Evolutionary conservation across 2,888 invertebrate genomes (phyloP).

Genomic region (Bellardia pandia): DNA sequence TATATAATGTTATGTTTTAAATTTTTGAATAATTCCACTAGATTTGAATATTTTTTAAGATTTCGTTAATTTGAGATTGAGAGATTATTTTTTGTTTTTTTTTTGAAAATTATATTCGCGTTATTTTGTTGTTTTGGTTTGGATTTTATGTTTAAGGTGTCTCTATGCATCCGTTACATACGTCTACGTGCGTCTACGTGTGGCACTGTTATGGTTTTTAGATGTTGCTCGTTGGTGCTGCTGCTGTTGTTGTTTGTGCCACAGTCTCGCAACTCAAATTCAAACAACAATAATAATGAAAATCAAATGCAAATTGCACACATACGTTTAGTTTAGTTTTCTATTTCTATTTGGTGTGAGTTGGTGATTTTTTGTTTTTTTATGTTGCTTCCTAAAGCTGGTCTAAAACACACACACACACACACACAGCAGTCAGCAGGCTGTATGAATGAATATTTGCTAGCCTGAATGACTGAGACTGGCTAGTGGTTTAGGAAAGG

Average conservation of each 20-base stretch:
- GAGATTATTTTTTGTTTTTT: conserved; percentile 30
- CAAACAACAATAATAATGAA: conserved; percentile 65
- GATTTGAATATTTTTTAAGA: background rate
- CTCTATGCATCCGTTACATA: conserved; percentile 76
- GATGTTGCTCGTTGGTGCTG: conserved; percentile 64
- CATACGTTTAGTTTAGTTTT: conserved; percentile 46
- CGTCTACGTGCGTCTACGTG: conserved; percentile 83
- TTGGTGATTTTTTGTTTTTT: conserved; percentile 34
- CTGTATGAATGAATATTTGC: conserved; percentile 44
- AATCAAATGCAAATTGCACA: conserved; percentile 74
- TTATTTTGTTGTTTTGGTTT: conserved; percentile 49
- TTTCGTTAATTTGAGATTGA: conserved; percentile 20
- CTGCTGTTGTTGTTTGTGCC: conserved; percentile 55
- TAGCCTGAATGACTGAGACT: conserved; percentile 42
- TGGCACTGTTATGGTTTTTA: conserved; percentile 83
- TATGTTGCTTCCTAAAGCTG: conserved; percentile 5
- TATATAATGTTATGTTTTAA: background rate
- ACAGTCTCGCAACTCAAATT: conserved; percentile 54
- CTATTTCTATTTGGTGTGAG: conserved; percentile 44
- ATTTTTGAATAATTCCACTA: conserved; percentile 34
- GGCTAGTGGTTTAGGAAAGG: conserved; percentile 39
- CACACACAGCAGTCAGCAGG: conserved; percentile 49
- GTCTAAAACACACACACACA: conserved; percentile 18
- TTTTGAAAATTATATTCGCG: conserved; percentile 39
- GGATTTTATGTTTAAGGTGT: conserved; percentile 43